Percentiles rank a stretch among this genome's conserved stretches.
Conservation (phyloP, 2,888 invertebrate genomes). For the Phyto melanocephala region DNA sequence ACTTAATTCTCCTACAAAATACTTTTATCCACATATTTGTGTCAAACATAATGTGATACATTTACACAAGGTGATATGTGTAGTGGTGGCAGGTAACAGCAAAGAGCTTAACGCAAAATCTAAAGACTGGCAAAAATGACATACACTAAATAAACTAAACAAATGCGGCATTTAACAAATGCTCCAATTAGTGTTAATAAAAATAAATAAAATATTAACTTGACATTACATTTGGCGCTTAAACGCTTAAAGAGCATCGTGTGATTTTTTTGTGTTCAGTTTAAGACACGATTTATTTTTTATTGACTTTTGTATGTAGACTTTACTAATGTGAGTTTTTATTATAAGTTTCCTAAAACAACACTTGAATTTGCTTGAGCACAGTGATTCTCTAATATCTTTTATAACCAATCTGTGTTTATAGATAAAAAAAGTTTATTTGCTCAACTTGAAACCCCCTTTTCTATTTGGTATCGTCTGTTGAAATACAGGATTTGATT, state of each 20-base stretch:
- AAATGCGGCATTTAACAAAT: slow-evolving; percentile 65
- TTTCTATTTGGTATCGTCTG: too few species aligned
- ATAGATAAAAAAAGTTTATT: too few species aligned
- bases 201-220: slow-evolving; percentile 65
- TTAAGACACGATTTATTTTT: slow-evolving; percentile 38
- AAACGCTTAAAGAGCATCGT: slow-evolving; percentile 28
- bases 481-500: too few species aligned
- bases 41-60: slow-evolving; percentile 37
- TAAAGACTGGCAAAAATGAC: neutral
- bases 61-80: slow-evolving; percentile 32
- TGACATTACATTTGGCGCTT: slow-evolving; percentile 63
- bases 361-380: slow-evolving; percentile 22
- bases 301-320: neutral
- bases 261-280: neutral
- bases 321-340: slow-evolving; percentile 8
- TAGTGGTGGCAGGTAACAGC: slow-evolving; percentile 8
- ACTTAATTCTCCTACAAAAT: slow-evolving; percentile 2
- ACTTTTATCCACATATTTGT: slow-evolving; percentile 16
- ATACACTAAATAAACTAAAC: slow-evolving; percentile 39
- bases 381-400: too few species aligned
- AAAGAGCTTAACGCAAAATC: neutral
- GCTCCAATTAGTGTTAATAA: slow-evolving; percentile 67
- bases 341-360: slow-evolving; percentile 38
- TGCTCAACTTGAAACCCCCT: too few species aligned
- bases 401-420: too few species aligned